Percentiles rank a stretch among this genome's conserved stretches.
phyloP scores from a whole-genome alignment of 2,113 vertebrate genomes.

The Pelusios castaneus region DNA sequence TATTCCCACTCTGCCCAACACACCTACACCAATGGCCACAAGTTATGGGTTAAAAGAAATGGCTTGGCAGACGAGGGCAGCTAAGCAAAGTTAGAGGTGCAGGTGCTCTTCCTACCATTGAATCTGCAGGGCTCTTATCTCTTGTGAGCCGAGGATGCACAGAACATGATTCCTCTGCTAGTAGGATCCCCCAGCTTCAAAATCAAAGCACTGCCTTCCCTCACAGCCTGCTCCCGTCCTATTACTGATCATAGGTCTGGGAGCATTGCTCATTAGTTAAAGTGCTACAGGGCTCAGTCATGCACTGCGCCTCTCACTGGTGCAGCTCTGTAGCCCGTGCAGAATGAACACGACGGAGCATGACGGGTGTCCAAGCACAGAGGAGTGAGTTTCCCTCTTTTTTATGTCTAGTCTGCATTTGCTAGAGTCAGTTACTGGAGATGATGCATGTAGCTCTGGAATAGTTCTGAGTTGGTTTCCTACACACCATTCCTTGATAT shows the following conservation, averaged over 20 bases:
- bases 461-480: background rate
- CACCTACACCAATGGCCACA: background rate
- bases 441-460: background rate
- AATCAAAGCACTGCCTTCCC: background rate
- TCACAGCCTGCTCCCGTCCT: accelerated
- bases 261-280: background rate
- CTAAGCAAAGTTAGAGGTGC: background rate
- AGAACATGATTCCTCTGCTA: accelerated
- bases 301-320: accelerated
- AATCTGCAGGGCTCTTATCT: background rate
- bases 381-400: background rate
- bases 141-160: accelerated
- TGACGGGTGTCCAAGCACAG: no score
- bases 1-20: background rate
- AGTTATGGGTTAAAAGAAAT: background rate
- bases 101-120: background rate
- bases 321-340: background rate
- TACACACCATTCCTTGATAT: background rate
- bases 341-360: no score
- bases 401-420: background rate
- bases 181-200: accelerated
- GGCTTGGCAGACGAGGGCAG: background rate
- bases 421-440: background rate
- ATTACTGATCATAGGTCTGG: accelerated
- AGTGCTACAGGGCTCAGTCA: accelerated